Base-by-base conservation (phyloP, 2,888 invertebrate species). In the Mermis nigrescens region DNA sequence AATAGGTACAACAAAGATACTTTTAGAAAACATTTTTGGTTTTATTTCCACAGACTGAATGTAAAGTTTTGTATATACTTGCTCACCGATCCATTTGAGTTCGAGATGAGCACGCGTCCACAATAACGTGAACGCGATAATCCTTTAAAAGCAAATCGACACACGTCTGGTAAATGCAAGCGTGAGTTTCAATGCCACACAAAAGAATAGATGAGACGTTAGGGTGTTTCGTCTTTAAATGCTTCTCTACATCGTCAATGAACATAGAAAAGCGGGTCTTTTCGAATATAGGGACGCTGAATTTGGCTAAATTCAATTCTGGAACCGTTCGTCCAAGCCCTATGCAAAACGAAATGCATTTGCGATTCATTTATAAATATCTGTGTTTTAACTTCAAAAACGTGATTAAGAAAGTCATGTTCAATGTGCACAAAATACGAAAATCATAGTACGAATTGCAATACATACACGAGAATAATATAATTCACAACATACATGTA, bases 141-240 rank as follows among this genome's bases (percentile, higher is more conserved):
- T 76, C 76, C 58, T 69, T 65, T 58, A 75, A 74, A 57, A 78
- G 67, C 7, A 80, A 71, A 66, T 78, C 77, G 55, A 79, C 70
- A 2, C 77, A 75, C 2, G 80, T 80, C 66, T 80, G 79, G 64
- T 78, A 78, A 15, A 81, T 74, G 66, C 80, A 81, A 26, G 79
- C 80, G 69, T 80, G 80, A 0, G 80, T 73, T 73, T 80, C 78
- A 61, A 79, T 77, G 24, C 78, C 78, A 64, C 76, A 77, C 19
- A 79, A 65, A 57, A 78, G 64, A 38, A 77, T 68, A 3, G 74
- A 72, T 46, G 68, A 62, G 26, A 66, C 48, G 55, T 56, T 22
- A 22, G 29, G 32, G 32, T 29, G 22, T 7, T 29, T 27, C 31
- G 59, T 2, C 27, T 46, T 46, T 1, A 32, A 31, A 46, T 59